Evolutionary conservation across 2,888 invertebrate genomes (phyloP).

Genomic region (Eudiplozoon nipponicum): DNA sequence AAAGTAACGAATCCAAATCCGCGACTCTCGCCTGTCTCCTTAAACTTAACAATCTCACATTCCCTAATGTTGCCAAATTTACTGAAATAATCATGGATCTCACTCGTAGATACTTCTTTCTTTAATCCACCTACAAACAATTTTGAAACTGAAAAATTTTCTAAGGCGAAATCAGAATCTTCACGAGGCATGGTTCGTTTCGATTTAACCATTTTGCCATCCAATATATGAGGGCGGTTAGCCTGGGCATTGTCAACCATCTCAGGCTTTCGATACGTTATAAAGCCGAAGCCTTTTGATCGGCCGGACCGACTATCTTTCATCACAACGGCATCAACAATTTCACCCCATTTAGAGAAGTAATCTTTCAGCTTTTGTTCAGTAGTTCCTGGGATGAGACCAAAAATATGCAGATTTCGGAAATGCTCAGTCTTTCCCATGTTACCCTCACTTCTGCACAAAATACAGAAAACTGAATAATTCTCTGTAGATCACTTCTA

Average conservation of each 20-base stretch:
- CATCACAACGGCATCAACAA: slow-evolving; percentile 17
- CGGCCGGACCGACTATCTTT: slow-evolving; percentile 12
- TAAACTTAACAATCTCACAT: slow-evolving; percentile 57
- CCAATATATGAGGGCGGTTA: slow-evolving; percentile 51
- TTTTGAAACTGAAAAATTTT: slow-evolving; percentile 67
- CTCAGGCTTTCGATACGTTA: slow-evolving; percentile 59
- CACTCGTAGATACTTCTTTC: slow-evolving; percentile 61
- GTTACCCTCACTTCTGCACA: too few species aligned
- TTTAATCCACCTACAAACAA: slow-evolving; percentile 68
- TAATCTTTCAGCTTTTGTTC: slow-evolving; percentile 59
- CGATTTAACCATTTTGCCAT: slow-evolving; percentile 69
- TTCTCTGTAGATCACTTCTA: too few species aligned
- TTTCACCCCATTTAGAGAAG: slow-evolving; percentile 74
- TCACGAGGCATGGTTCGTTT: slow-evolving; percentile 69
- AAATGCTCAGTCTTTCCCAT: slow-evolving; percentile 32
- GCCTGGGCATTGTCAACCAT: slow-evolving; percentile 78
- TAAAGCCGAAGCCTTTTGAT: slow-evolving; percentile 75
- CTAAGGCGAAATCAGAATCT: slow-evolving; percentile 48
- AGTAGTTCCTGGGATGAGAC: slow-evolving; percentile 56
- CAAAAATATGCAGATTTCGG: slow-evolving; percentile 62
- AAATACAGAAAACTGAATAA: too few species aligned
- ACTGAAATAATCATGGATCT: slow-evolving; percentile 32
- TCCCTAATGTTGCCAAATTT: slow-evolving; percentile 46
- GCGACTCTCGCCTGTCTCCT: slow-evolving; percentile 60
- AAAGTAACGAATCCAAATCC: slow-evolving; percentile 86